These are phyloP conservation scores for Clavelina lepadiformis DNA, from an alignment of 23 tunicate genomes.

Conservation along the genomic window DNA sequence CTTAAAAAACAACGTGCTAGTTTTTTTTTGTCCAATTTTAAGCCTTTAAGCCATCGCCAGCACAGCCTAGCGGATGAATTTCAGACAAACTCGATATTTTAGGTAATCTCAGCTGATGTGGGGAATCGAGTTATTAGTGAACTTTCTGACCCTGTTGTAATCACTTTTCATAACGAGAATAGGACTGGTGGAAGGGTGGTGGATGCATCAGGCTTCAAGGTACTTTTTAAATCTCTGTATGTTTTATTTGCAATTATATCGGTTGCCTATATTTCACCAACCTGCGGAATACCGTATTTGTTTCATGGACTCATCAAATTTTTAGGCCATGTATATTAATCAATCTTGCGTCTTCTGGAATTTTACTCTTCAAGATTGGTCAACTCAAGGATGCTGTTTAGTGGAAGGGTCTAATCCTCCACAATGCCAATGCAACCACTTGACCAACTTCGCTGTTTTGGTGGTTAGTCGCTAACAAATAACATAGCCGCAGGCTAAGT, in stretches of 20 bases:
- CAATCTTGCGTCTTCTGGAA: conserved; percentile 51
- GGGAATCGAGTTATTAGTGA: too few species aligned
- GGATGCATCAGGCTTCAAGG: not conserved
- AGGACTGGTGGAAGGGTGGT: not conserved
- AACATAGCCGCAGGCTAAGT: too few species aligned
- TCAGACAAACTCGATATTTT: too few species aligned
- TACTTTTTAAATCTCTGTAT: too few species aligned
- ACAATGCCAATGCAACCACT: conserved; percentile 40
- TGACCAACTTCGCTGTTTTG: conserved; percentile 49
- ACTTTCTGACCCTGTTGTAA: conserved; percentile 1
- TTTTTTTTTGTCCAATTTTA: too few species aligned
- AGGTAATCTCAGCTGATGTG: too few species aligned
- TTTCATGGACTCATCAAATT: conserved; percentile 5
- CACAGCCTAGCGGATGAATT: too few species aligned
- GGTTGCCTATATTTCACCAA: too few species aligned
- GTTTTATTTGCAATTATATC: too few species aligned
- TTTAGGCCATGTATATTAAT: conserved; percentile 14
- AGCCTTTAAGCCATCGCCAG: too few species aligned
- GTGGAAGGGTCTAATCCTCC: conserved; percentile 7
- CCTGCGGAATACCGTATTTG: not conserved
- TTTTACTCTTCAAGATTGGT: conserved; percentile 29
- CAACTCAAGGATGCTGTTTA: conserved; percentile 45
- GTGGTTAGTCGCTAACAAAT: conserved; percentile 40
- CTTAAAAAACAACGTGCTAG: too few species aligned
- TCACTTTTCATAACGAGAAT: not conserved